phyloP scores from a whole-genome alignment of 2,113 vertebrate species.

The Aramus guarauna region DNA sequence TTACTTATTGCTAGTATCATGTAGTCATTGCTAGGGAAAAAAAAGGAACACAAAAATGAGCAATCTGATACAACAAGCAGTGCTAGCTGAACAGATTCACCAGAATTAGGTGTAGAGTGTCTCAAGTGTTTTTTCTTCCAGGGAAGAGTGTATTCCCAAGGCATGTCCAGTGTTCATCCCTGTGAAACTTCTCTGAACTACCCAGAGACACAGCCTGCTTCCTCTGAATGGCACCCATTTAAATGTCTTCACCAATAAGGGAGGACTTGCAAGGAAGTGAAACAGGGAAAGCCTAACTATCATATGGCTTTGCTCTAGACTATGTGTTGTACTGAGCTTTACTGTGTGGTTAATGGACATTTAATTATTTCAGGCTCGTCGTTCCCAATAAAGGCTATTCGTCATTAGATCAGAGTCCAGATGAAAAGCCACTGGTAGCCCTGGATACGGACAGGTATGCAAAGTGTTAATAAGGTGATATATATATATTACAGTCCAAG shows the following conservation, averaged over 20 bases:
- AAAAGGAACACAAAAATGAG: not conserved
- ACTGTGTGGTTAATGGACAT: not conserved
- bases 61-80: not conserved
- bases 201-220: not conserved
- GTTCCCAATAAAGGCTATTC: constrained; percentile 99
- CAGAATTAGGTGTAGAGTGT: not conserved
- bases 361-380: constrained; percentile 82
- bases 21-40: not conserved
- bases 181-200: not conserved
- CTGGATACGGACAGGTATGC: constrained; percentile 96
- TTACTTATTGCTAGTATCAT: not conserved
- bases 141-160: not conserved
- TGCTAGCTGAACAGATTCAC: not conserved
- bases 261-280: not conserved
- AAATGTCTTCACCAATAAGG: not conserved
- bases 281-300: not conserved
- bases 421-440: constrained; percentile 96
- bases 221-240: not conserved
- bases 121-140: not conserved
- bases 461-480: not conserved
- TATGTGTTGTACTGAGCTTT: not conserved
- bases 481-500: not conserved
- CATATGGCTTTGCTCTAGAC: not conserved
- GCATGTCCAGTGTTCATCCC: not conserved
- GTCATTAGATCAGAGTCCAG: constrained; percentile 96